Evolutionary conservation across 2,888 invertebrate genomes (phyloP).

Genomic region (Syritta pipiens): DNA sequence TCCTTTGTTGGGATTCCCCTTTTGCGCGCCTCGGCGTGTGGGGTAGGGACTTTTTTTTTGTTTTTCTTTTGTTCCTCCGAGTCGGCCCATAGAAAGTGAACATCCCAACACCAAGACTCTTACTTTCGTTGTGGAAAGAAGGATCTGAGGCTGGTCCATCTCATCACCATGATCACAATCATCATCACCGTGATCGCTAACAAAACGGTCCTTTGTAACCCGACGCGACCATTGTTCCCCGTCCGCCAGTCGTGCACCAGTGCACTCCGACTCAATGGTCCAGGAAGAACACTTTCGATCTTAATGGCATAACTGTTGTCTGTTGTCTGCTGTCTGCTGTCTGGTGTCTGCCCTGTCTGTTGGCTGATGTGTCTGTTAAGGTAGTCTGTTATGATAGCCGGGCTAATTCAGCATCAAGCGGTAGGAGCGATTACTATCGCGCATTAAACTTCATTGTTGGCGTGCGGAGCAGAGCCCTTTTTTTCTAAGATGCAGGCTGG

Average conservation of each 20-base stretch:
- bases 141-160: slow-evolving; percentile 44
- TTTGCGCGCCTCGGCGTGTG: slow-evolving; percentile 11
- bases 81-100: slow-evolving; percentile 34
- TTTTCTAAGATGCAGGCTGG: slow-evolving; percentile 10
- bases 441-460: slow-evolving; percentile 51
- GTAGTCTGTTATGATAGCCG: slow-evolving; percentile 54
- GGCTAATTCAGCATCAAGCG: slow-evolving; percentile 45
- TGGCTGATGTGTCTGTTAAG: slow-evolving; percentile 56
- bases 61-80: not conserved
- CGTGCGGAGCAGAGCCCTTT: slow-evolving; percentile 41
- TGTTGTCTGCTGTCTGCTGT: slow-evolving; percentile 14
- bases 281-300: slow-evolving; percentile 68
- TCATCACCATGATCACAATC: slow-evolving; percentile 55
- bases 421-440: slow-evolving; percentile 61
- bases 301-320: slow-evolving; percentile 66
- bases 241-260: slow-evolving; percentile 23
- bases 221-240: slow-evolving; percentile 44
- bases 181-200: slow-evolving; percentile 37
- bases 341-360: slow-evolving; percentile 20
- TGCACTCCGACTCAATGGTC: slow-evolving; percentile 42
- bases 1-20: slow-evolving; percentile 44
- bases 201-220: slow-evolving; percentile 61
- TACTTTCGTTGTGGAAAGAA: slow-evolving; percentile 50
- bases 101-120: slow-evolving; percentile 46
- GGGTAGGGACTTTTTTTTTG: no score